Evolutionary conservation across 2,888 invertebrate genomes (phyloP), one percentile per base, ranked within the genome.

Genomic region (Drosophila dives): DNA sequence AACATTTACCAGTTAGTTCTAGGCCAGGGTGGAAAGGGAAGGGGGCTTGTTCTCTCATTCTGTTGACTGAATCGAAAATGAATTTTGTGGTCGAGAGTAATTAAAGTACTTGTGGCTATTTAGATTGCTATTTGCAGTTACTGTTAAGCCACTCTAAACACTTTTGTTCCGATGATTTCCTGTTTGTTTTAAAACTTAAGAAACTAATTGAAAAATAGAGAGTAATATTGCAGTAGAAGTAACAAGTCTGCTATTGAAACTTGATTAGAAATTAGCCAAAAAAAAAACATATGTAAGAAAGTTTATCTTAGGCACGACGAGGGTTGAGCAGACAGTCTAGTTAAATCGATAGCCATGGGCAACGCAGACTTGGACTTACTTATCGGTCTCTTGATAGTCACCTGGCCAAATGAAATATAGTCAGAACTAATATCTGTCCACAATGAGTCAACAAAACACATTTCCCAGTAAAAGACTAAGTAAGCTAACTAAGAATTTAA

Each of bases 1-100:
- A 62, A 60, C 64, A 50, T 65, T 50, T 65, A 50, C 61, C 62
- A 62, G 45, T 45, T 34, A 45, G 59, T 26, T 53, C 36, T 36
- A 32, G 2, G 17, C 2, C 17, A 10, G 2, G 11, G n/a, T 2
- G 2, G 17, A 50, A 11, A 11, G n/a, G 10, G n/a, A n/a, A 17
- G 36, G 36, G 36, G 36, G 15, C 38, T 38, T 38, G 3, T 8
- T 38, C 38, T 38, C 38, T 38, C 38, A 38, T 17, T 17, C 38
- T 38, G 38, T 38, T 8, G 8, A 38, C 17, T 38, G 38, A 8
- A 38, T 38, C 38, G 38, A 38, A 17, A 38, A 17, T 38, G 38
- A 38, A 38, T 38, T 38, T 38, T 8, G 3, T 3, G 17, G 17
- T 38, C 38, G 8, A 38, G 8, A 38, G 38, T 38, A 15, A 15